Evolutionary conservation across 1,140 invertebrate genomes (phyloP), one percentile per base, ranked within the genome.

Genomic region (Uloborus diversus): DNA sequence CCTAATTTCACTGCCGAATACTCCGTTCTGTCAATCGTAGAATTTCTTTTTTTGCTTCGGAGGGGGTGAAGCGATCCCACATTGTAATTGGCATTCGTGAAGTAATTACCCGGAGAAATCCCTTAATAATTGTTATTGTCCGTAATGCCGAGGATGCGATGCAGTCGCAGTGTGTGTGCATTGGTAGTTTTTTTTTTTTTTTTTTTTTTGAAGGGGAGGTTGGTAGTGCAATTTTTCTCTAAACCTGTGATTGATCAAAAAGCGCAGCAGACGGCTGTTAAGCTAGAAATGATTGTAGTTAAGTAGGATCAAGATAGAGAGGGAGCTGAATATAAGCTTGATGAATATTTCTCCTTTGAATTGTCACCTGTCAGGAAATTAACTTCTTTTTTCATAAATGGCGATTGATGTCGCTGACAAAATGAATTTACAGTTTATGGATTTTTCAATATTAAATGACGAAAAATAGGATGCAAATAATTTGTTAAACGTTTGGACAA

Each of bases 1-100:
- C 25, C 59, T 62, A 62, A 62, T 62, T 62, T 62, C 33, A 62
- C 25, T 30, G n/a, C 33, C 25, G n/a, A 53, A 53, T 53, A 53
- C 51, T 14, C 20, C 51, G 30, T 20, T 11, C 59, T 62, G 59
- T 62, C 59, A 62, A 62, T 62, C 59, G 13, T 28, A 62, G 33
- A 62, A 32, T 13, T 62, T 33, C 59, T 62, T 13, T 33, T 57
- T 62, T 62, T n/a, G n/a, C n/a, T n/a, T n/a, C n/a, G n/a, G n/a
- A n/a, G n/a, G n/a, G n/a, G n/a, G n/a, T n/a, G 25, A 53, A 53
- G 25, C n/a, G 25, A 20, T 14, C 25, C 20, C 20, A 20, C 7
- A 20, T 53, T 23, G 51, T 53, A 53, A 53, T 53, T 53, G 51
- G 7, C n/a, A 23, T 53, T 7, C 25, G 2, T 53, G 14, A 9